Percentiles rank a stretch among this genome's conserved stretches.
Conservation (phyloP, 2,797 vertebrate species). For the Semaprochilodus insignis region DNA sequence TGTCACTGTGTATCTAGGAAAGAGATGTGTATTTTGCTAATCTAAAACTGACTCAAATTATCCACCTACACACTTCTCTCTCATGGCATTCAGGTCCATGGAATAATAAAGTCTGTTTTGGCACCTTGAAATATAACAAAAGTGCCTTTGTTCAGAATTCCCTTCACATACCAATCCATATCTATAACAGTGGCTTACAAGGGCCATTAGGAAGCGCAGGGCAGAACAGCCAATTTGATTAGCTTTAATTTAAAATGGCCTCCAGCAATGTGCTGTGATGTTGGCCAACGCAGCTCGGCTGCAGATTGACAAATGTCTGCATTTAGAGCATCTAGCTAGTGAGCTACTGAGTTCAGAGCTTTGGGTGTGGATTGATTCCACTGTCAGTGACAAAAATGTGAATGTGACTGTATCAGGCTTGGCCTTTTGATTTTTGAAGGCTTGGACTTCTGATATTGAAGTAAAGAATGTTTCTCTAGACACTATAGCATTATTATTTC, state of each 20-base stretch:
- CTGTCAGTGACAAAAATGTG: not conserved
- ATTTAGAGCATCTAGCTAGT: slow-evolving; percentile 67
- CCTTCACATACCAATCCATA: slow-evolving; percentile 86
- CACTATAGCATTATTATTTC: not conserved
- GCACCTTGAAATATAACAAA: slow-evolving; percentile 49
- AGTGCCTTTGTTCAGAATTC: slow-evolving; percentile 84
- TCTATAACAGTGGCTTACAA: slow-evolving; percentile 86
- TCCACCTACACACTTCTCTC: not conserved
- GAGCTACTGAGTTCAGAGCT: slow-evolving; percentile 61
- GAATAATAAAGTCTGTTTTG: slow-evolving; percentile 12
- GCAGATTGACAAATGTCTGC: slow-evolving; percentile 76
- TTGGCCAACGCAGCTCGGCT: slow-evolving; percentile 80
- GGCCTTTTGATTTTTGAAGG: too few species aligned
- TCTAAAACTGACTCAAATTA: not conserved
- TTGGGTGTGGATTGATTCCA: slow-evolving; percentile 49
- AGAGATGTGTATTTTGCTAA: not conserved
- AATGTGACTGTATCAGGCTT: not conserved
- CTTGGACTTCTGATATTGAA: not conserved
- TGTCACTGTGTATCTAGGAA: too few species aligned
- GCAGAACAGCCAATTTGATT: slow-evolving; percentile 91
- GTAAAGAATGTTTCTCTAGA: not conserved
- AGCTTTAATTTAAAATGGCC: slow-evolving; percentile 93
- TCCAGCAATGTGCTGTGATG: slow-evolving; percentile 83
- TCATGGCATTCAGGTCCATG: not conserved
- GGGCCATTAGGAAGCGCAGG: slow-evolving; percentile 88